These are phyloP conservation scores for Rhinoraja longicauda DNA, from an alignment of 2,797 vertebrate species.

Conservation along the genomic window DNA sequence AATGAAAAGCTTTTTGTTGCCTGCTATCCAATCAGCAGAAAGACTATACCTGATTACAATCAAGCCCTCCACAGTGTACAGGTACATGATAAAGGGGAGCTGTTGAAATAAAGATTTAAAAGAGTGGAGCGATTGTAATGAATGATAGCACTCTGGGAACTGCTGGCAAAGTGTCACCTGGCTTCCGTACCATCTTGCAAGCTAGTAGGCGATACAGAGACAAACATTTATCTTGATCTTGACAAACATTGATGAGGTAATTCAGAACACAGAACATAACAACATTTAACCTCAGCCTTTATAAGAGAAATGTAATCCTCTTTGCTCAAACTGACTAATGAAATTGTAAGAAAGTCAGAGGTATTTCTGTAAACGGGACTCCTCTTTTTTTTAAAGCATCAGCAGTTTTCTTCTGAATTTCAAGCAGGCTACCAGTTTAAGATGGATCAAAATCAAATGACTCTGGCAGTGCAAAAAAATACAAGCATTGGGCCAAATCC, in stretches of 20 bases:
- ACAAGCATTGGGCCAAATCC: background rate
- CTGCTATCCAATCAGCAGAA: no score
- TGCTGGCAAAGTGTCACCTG: no score
- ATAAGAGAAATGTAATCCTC: background rate
- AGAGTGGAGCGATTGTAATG: no score
- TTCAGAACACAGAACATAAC: background rate
- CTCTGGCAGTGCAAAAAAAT: background rate
- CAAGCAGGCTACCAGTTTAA: background rate
- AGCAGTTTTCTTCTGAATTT: background rate
- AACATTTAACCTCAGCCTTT: background rate
- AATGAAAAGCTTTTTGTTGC: no score
- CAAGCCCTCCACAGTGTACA: no score
- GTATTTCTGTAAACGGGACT: background rate
- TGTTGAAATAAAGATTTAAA: no score
- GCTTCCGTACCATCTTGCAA: no score
- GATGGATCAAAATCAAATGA: background rate
- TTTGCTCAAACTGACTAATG: background rate
- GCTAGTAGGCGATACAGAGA: background rate
- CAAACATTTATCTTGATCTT: background rate
- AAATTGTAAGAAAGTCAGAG: background rate
- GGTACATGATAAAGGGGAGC: no score
- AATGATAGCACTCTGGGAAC: no score
- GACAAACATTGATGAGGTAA: background rate
- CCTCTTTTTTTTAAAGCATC: background rate
- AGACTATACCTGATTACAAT: no score